A percentile compares a stretch with the other conserved stretches of the same genome.
phyloP scores from a whole-genome alignment of 2,888 invertebrate species.

The Sicus ferrugineus region DNA sequence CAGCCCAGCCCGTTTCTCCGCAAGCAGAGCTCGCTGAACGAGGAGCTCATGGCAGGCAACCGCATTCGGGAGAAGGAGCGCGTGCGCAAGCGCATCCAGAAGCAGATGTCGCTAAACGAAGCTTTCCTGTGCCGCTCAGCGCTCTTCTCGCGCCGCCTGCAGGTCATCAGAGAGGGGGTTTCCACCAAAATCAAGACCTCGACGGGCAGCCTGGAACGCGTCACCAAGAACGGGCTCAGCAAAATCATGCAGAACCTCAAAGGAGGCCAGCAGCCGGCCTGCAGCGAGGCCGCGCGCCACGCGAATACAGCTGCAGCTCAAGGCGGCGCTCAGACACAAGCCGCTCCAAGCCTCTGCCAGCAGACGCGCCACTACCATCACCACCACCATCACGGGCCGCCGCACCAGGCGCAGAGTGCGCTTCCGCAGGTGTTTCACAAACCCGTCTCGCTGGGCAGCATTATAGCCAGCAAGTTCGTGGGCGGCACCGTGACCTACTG shows the following conservation, averaged over 20 bases:
- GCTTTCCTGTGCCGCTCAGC: constrained; percentile 74
- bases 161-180: constrained; percentile 71
- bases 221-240: constrained; percentile 82
- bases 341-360: not conserved
- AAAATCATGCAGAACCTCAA: constrained; percentile 83
- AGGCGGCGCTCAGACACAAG: constrained; percentile 8
- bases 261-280: constrained; percentile 28
- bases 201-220: constrained; percentile 84
- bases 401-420: constrained; percentile 36
- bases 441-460: constrained; percentile 41
- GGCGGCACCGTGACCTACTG: constrained; percentile 54
- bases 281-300: not conserved
- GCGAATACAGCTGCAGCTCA: constrained; percentile 10
- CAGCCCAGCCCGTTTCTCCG: constrained; percentile 61
- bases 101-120: constrained; percentile 88
- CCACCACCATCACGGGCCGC: constrained; percentile 39
- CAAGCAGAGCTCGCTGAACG: constrained; percentile 88
- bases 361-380: constrained; percentile 43
- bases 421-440: constrained; percentile 45
- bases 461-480: constrained; percentile 41
- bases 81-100: constrained; percentile 83
- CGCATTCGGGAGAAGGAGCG: constrained; percentile 82
- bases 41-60: constrained; percentile 89
- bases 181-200: constrained; percentile 85
- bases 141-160: constrained; percentile 61